A percentile compares a stretch with the other conserved stretches of the same genome.
phyloP scores from a whole-genome alignment of 1,140 invertebrate species.

The Manduca sexta region DNA sequence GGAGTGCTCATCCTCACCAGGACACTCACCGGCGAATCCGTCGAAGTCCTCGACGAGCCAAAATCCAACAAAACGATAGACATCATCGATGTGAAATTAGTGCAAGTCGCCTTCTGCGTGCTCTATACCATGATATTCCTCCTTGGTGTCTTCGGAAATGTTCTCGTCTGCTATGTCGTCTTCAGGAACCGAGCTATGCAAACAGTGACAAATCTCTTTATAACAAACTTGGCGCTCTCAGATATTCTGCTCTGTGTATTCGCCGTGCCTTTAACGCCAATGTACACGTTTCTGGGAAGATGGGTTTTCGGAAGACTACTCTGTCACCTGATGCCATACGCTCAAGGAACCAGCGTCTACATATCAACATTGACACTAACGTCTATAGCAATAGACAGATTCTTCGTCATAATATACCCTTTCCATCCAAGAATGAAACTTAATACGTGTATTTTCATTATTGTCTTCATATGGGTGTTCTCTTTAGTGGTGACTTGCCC shows the following conservation, averaged over 20 bases:
- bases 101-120: conserved; percentile 85
- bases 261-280: conserved; percentile 92
- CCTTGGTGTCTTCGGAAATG: conserved; percentile 92
- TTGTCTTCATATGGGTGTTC: conserved; percentile 90
- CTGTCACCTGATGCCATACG: conserved; percentile 91
- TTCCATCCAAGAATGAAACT: conserved; percentile 92
- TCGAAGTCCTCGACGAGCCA: conserved; percentile 52
- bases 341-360: conserved; percentile 93
- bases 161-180: conserved; percentile 93
- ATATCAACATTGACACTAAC: conserved; percentile 95
- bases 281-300: conserved; percentile 89
- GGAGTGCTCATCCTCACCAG: conserved; percentile 54
- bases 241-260: conserved; percentile 93
- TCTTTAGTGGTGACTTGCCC: conserved; percentile 90
- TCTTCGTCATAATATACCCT: conserved; percentile 95
- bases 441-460: conserved; percentile 84
- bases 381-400: conserved; percentile 95
- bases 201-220: conserved; percentile 97
- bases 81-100: conserved; percentile 77
- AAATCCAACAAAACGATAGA: conserved; percentile 65
- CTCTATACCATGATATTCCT: conserved; percentile 89
- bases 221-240: conserved; percentile 94
- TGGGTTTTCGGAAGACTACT: conserved; percentile 92
- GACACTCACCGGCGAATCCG: conserved; percentile 55
- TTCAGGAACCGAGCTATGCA: conserved; percentile 93